Conservation (phyloP, 92 coral and sea anemone species). For the Epizoanthus illoricatus region DNA sequence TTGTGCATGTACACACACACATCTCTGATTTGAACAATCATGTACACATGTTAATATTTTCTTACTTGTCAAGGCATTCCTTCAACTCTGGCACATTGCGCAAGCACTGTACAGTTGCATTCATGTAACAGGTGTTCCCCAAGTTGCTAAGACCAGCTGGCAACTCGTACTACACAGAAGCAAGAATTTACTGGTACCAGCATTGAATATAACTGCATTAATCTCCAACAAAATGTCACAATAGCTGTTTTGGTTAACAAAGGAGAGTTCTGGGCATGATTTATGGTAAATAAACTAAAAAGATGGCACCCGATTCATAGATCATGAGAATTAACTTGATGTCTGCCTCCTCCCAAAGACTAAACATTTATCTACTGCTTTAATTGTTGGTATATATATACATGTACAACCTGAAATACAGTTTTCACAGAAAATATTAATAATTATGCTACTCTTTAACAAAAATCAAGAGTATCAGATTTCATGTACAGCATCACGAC, state of each 20-base stretch:
- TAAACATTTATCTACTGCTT: too few species aligned
- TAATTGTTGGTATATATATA: too few species aligned
- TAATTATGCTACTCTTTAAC: too few species aligned
- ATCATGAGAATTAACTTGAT: neutral
- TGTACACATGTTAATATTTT: neutral
- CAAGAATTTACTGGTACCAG: neutral
- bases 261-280: too few species aligned
- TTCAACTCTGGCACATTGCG: slow-evolving; percentile 92
- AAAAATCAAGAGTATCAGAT: too few species aligned
- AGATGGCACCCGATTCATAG: neutral
- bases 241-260: too few species aligned
- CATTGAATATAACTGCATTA: too few species aligned
- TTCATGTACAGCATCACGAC: too few species aligned
- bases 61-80: slow-evolving; percentile 67
- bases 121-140: slow-evolving; percentile 99
- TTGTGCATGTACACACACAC: neutral
- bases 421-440: too few species aligned
- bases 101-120: slow-evolving; percentile 95
- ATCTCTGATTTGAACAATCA: neutral
- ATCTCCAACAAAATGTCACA: too few species aligned
- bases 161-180: slow-evolving; percentile 66
- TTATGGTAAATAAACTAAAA: neutral
- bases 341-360: neutral
- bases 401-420: too few species aligned
- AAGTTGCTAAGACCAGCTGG: slow-evolving; percentile 95